These are phyloP conservation scores for Encarsia formosa DNA, from an alignment of 2,888 invertebrate species.

Conservation along the genomic window DNA sequence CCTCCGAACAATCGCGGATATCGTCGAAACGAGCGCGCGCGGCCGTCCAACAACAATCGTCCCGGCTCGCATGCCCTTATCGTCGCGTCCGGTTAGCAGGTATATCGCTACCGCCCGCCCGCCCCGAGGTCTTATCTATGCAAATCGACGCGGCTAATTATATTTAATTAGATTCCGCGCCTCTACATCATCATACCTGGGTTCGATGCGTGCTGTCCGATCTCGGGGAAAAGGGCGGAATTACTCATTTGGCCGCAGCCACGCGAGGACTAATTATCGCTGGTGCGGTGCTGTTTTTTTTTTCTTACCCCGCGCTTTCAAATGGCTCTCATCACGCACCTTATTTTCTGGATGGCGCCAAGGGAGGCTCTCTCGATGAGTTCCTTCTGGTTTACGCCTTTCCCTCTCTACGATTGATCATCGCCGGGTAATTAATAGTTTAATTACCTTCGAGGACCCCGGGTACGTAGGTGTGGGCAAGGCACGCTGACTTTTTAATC, in stretches of 20 bases:
- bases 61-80: too few relatives aligned
- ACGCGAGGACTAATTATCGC: conserved; percentile 17
- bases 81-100: background rate
- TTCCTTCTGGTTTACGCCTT: too few relatives aligned
- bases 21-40: too few relatives aligned
- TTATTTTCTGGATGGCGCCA: too few relatives aligned
- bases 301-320: background rate
- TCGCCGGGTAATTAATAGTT: conserved; percentile 24
- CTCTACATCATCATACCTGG: conserved; percentile 19
- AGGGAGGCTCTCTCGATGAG: too few relatives aligned
- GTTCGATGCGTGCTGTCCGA: background rate
- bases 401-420: conserved; percentile 6
- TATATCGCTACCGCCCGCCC: background rate
- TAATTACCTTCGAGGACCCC: conserved; percentile 19
- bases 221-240: background rate
- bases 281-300: too few relatives aligned
- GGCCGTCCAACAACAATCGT: too few relatives aligned
- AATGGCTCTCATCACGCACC: conserved; percentile 18
- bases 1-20: too few relatives aligned
- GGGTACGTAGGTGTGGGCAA: too few relatives aligned
- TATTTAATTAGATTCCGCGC: conserved; percentile 52
- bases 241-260: too few relatives aligned
- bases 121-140: conserved; percentile 51
- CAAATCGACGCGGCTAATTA: conserved; percentile 52
- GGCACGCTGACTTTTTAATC: background rate